Conservation (phyloP, 2,797 vertebrate species). For the Cyprinella venusta region DNA sequence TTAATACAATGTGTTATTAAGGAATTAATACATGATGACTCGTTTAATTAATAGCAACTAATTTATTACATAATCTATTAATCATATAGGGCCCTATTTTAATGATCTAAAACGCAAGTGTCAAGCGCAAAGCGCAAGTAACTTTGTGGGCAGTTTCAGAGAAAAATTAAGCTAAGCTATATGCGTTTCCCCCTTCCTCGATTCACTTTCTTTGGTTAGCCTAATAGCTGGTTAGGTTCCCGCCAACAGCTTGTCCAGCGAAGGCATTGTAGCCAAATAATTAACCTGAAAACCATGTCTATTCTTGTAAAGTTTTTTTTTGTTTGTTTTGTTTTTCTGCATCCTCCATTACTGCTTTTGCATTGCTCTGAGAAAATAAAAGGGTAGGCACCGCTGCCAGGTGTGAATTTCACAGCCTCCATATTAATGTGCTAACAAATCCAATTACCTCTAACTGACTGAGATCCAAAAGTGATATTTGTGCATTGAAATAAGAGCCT, state of each 20-base stretch:
- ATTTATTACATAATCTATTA: no score
- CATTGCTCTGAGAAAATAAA: constrained; percentile 20
- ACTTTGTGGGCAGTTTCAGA: no score
- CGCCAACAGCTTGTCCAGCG: constrained; percentile 25
- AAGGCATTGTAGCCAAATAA: constrained; percentile 25
- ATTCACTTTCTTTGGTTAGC: background rate
- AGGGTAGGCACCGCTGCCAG: constrained; percentile 11
- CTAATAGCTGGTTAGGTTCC: constrained; percentile 8
- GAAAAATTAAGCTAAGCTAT: background rate
- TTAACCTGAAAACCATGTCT: constrained; percentile 37
- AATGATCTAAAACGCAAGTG: no score
- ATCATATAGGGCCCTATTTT: no score
- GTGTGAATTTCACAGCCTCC: constrained; percentile 8
- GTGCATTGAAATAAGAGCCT: background rate
- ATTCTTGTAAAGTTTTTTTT: background rate
- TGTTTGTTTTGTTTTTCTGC: background rate
- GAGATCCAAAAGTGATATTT: constrained; percentile 26
- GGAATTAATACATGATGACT: no score
- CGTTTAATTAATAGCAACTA: no score
- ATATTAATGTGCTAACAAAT: constrained; percentile 38
- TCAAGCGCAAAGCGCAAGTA: no score
- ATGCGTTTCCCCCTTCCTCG: background rate
- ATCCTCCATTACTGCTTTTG: constrained; percentile 6
- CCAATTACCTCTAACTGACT: constrained; percentile 24
- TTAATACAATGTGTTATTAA: no score